phyloP scores from a whole-genome alignment of 2,113 vertebrate species.

The Nesospiza acunhae region DNA sequence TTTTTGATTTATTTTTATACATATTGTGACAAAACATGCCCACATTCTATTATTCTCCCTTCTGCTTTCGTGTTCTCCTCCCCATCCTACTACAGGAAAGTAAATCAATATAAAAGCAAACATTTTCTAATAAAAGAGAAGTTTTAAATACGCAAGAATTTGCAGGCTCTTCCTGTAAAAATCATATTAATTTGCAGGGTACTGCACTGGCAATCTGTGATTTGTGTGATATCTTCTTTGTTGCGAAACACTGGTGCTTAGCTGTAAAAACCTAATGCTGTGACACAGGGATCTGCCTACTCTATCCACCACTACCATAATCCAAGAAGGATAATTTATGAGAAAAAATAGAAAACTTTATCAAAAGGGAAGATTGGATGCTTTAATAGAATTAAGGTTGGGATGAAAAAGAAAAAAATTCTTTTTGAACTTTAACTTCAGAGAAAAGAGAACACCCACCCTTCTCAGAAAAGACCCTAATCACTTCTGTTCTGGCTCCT shows the following conservation, averaged over 20 bases:
- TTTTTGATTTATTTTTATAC: background rate
- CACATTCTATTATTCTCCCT: background rate
- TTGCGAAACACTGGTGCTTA: background rate
- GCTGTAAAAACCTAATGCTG: background rate
- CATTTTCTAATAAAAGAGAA: background rate
- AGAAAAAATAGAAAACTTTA: background rate
- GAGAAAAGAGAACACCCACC: background rate
- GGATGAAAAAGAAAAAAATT: background rate
- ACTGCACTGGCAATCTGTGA: background rate
- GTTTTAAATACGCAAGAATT: background rate
- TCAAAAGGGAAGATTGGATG: background rate
- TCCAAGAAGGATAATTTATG: background rate
- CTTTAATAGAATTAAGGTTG: conserved; percentile 16
- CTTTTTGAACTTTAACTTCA: conserved; percentile 25
- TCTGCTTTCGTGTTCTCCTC: background rate
- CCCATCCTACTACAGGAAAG: background rate
- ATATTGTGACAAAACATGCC: background rate
- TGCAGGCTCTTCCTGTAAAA: background rate
- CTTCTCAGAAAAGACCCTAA: background rate
- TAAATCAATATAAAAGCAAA: background rate
- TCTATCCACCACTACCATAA: background rate
- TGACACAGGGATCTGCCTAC: background rate
- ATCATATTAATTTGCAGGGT: background rate
- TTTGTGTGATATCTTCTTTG: background rate
- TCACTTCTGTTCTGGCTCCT: background rate